A percentile compares a stretch with the other conserved stretches of the same genome.
phyloP scores from a whole-genome alignment of 2,113 vertebrate species.

The Parus major region DNA sequence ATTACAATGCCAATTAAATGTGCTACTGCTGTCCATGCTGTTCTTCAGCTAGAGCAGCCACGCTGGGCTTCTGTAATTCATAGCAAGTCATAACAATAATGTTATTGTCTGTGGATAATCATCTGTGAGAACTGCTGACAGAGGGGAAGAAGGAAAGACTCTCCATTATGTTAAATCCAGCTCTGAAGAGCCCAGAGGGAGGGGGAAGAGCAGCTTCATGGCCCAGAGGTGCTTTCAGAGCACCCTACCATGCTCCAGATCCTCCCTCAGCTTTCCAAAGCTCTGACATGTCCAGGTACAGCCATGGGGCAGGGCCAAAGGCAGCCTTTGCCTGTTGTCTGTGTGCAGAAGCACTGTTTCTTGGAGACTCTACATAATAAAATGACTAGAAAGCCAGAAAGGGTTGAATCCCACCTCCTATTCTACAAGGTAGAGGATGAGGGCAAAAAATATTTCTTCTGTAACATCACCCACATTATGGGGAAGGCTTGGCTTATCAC shows the following conservation, averaged over 20 bases:
- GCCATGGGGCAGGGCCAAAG: neutral
- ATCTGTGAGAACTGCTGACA: constrained; percentile 16
- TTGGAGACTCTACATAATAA: accelerated
- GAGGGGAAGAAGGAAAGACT: neutral
- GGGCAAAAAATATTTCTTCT: neutral
- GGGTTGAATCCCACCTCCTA: neutral
- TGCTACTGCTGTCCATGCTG: neutral
- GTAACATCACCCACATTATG: neutral
- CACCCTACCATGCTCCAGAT: neutral
- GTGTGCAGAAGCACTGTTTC: neutral
- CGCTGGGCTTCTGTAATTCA: neutral
- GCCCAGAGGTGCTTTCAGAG: neutral
- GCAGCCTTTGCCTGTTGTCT: neutral
- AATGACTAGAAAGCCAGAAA: neutral
- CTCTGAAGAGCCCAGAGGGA: neutral
- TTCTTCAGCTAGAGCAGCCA: neutral
- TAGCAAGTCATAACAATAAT: neutral
- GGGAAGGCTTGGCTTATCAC: neutral
- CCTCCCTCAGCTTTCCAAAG: neutral
- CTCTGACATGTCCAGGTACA: neutral
- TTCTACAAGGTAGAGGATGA: neutral
- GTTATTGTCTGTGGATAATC: neutral
- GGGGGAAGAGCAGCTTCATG: neutral
- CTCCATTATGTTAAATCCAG: neutral
- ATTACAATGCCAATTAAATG: neutral